Conservation (phyloP, 2,797 vertebrate genomes). For the Oryzias dopingdopingensis region DNA sequence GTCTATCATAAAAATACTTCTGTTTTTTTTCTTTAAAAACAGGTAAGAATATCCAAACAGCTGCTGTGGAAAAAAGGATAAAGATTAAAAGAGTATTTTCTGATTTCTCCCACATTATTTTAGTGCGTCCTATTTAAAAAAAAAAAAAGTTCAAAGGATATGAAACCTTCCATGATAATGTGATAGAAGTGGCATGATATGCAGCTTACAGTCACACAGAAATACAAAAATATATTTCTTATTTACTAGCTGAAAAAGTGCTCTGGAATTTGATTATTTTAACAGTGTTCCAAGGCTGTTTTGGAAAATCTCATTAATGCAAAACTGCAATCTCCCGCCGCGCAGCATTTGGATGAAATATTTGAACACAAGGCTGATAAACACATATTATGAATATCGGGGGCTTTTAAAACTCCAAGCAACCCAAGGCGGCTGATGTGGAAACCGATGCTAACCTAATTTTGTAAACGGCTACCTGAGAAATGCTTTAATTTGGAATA, state of each 20-base stretch:
- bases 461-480: constrained; percentile 34
- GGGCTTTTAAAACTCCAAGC: constrained; percentile 30
- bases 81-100: constrained; percentile 8
- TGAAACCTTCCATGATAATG: constrained; percentile 14
- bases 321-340: constrained; percentile 30
- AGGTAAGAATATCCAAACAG: too few species aligned
- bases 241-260: constrained; percentile 4
- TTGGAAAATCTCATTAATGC: constrained; percentile 34
- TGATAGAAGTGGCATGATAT: constrained; percentile 9
- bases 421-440: constrained; percentile 22
- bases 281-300: neutral
- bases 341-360: constrained; percentile 30
- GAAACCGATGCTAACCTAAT: constrained; percentile 27
- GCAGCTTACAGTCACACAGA: neutral
- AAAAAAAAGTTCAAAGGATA: constrained; percentile 13
- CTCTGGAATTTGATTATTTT: constrained; percentile 14
- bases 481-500: constrained; percentile 3
- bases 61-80: constrained; percentile 4
- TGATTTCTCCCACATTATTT: constrained; percentile 13
- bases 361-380: constrained; percentile 34
- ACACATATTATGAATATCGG: constrained; percentile 23
- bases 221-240: neutral
- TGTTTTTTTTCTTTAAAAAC: constrained; percentile 11
- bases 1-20: neutral
- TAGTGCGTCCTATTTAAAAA: constrained; percentile 2